Evolutionary conservation across 2,113 vertebrate species (phyloP), one percentile per base, ranked within the genome.

Genomic region (Peromyscus polionotus): DNA sequence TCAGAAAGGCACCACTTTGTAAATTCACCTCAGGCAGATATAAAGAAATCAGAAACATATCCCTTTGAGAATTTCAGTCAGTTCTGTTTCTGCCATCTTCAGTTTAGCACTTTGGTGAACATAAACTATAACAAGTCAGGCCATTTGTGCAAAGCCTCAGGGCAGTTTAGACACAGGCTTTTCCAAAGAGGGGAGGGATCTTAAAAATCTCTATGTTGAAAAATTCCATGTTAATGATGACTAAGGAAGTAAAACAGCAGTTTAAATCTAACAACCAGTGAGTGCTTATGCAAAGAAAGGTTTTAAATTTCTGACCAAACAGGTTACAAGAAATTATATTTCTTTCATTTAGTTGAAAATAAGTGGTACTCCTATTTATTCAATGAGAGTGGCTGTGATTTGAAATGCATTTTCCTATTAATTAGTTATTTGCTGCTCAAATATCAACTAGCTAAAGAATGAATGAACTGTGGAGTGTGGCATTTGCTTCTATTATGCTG

Each of bases 111-210:
- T 97, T 97, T 96, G 98, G 96, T 97, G 98, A 98, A 97, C 98
- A 98, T 97, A 97, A 98, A 98, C 94, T 98, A 98, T 98, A 98
- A 98, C 97, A 99, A 98, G 98, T 96, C 96, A 97, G 97, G 96
- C 97, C 98, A 98, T 98, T 98, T 99, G 98, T 98, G 99, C 85
- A 51, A 91, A 79, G 91, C 97, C 96, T 84, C 83, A 92, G 97
- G 98, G 97, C 14, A 31, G 97, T 91, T 96, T 86, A 48, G 42
- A 87, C 91, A 97, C 42, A 98, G 94, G 42, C 77, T 90, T 94
- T 93, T 7, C 6, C 39, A 86, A 81, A 88, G 7, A 16, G 9
- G 31, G 26, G 94, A 83, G 76, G 28, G n/a, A 77, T 67, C 0
- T 87, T 81, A 90, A 2, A 95, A 84, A 54, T 73, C 36, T 86